Evolutionary conservation across 2,113 vertebrate species (phyloP).

Genomic region (Pelodiscus sinensis): DNA sequence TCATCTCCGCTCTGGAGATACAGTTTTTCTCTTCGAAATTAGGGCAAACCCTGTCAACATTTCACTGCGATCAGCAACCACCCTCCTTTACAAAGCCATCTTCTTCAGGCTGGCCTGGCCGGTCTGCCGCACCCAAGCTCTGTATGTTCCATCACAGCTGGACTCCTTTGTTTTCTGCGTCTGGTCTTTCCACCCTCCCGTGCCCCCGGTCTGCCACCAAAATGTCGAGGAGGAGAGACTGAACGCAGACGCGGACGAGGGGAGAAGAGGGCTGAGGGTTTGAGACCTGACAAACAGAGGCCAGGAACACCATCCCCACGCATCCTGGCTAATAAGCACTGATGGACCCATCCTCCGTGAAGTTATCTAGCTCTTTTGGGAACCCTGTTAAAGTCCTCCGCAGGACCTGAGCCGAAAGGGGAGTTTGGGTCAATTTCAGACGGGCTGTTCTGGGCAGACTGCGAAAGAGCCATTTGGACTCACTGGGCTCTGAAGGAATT

Average conservation of each 20-base stretch:
- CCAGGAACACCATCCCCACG: too few species aligned
- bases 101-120: background rate
- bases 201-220: background rate
- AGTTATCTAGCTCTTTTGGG: too few species aligned
- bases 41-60: background rate
- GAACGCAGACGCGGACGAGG: background rate
- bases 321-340: too few species aligned
- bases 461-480: background rate
- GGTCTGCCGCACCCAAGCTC: fast-evolving
- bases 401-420: background rate
- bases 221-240: background rate
- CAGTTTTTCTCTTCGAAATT: constrained; percentile 27
- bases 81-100: fast-evolving
- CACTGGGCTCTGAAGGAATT: background rate
- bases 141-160: background rate
- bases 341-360: too few species aligned
- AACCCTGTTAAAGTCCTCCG: too few species aligned
- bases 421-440: background rate
- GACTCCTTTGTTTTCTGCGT: background rate
- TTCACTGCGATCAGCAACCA: background rate
- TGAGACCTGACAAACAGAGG: background rate
- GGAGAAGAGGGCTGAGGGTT: background rate
- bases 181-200: background rate
- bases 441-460: background rate
- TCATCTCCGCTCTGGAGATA: constrained; percentile 37